phyloP scores from a whole-genome alignment of 2,113 vertebrate species.

The Otocyon megalotis region DNA sequence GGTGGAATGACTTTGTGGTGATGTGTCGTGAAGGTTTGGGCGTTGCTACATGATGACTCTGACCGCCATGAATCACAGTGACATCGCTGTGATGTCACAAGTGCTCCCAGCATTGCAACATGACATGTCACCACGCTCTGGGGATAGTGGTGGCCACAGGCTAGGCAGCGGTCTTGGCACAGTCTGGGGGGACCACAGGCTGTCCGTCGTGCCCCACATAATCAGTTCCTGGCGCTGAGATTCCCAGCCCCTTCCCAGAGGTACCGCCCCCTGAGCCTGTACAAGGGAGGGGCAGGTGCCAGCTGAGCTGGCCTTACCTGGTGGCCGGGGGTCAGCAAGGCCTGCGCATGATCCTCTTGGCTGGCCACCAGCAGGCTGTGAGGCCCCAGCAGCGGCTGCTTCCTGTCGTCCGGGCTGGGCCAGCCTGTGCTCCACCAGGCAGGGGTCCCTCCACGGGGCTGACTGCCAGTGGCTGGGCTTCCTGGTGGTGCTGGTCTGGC shows the following conservation, averaged over 20 bases:
- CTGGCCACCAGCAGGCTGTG: neutral
- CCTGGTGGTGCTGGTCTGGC: neutral
- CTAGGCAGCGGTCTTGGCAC: neutral
- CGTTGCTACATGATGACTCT: neutral
- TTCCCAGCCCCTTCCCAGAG: neutral
- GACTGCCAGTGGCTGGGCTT: neutral
- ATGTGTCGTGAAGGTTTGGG: neutral
- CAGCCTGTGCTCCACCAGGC: neutral
- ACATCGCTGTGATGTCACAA: neutral
- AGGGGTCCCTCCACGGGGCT: neutral
- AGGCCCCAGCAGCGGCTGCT: neutral
- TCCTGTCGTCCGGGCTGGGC: neutral
- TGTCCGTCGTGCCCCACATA: neutral
- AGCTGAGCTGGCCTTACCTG: constrained; percentile 54
- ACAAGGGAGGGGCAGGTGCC: neutral
- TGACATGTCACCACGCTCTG: neutral
- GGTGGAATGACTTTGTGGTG: neutral
- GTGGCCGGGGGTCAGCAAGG: neutral
- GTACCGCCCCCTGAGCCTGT: neutral
- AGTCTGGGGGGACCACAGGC: neutral
- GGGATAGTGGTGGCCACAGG: neutral
- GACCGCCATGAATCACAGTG: constrained; percentile 8
- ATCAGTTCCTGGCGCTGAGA: neutral
- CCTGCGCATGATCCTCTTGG: neutral
- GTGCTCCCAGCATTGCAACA: neutral